Conservation (phyloP, 2,113 vertebrate species). For the Thalassarche chlororhynchos region DNA sequence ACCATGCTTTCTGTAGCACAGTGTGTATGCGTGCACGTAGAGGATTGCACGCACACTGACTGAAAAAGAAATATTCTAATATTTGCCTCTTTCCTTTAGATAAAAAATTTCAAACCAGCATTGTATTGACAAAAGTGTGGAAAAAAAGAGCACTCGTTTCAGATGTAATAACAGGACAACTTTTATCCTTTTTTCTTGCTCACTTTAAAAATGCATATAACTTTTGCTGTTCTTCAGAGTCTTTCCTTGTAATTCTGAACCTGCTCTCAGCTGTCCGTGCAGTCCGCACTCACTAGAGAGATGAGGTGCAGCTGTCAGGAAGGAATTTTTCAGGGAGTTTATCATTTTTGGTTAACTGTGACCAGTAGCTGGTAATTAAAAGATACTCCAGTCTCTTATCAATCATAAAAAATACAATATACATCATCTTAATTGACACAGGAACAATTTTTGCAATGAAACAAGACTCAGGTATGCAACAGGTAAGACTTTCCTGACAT, state of each 20-base stretch:
- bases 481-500: neutral
- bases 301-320: neutral
- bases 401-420: neutral
- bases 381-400: neutral
- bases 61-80: neutral
- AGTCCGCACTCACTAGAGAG: neutral
- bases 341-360: neutral
- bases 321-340: neutral
- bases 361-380: neutral
- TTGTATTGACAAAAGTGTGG: neutral
- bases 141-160: neutral
- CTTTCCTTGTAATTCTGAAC: neutral
- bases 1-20: neutral
- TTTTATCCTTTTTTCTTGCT: neutral
- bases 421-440: neutral
- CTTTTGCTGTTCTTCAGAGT: neutral
- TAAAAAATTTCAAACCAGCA: neutral
- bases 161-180: neutral
- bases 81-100: neutral
- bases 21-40: fast-evolving
- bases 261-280: neutral
- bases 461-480: neutral
- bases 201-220: neutral
- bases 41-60: neutral
- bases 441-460: neutral